These are phyloP conservation scores for Acinonyx jubatus DNA, from an alignment of 2,113 vertebrate species.

Conservation along the genomic window DNA sequence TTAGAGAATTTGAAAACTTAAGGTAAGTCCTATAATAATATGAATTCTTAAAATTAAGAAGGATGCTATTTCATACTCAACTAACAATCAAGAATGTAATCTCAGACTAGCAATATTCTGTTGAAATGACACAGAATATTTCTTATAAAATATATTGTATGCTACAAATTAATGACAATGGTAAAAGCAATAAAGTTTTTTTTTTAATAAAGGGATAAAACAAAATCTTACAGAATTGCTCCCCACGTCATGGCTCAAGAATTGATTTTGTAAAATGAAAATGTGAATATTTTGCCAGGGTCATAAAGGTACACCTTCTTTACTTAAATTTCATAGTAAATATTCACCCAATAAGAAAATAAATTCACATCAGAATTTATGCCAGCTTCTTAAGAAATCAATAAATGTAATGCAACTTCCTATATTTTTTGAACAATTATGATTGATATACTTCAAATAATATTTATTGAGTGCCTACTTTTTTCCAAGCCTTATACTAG, in stretches of 20 bases:
- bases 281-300: constrained; percentile 8
- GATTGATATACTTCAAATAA: background rate
- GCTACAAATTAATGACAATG: constrained; percentile 9
- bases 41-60: background rate
- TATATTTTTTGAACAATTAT: background rate
- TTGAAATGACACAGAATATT: background rate
- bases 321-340: constrained; percentile 36
- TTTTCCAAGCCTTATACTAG: background rate
- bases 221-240: background rate
- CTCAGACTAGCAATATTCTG: background rate
- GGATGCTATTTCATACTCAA: background rate
- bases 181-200: background rate
- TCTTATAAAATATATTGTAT: background rate
- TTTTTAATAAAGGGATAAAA: background rate
- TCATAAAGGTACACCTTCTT: constrained; percentile 16
- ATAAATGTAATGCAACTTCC: background rate
- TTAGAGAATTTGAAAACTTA: background rate
- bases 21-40: background rate
- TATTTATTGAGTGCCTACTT: background rate
- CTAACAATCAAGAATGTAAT: background rate
- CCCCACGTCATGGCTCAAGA: background rate
- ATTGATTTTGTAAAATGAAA: constrained; percentile 38
- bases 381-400: constrained; percentile 49
- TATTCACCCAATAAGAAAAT: constrained; percentile 36
- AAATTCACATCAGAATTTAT: constrained; percentile 45